A percentile compares a stretch with the other conserved stretches of the same genome.
phyloP scores from a whole-genome alignment of 2,113 vertebrate genomes.

The Crypturellus undulatus region DNA sequence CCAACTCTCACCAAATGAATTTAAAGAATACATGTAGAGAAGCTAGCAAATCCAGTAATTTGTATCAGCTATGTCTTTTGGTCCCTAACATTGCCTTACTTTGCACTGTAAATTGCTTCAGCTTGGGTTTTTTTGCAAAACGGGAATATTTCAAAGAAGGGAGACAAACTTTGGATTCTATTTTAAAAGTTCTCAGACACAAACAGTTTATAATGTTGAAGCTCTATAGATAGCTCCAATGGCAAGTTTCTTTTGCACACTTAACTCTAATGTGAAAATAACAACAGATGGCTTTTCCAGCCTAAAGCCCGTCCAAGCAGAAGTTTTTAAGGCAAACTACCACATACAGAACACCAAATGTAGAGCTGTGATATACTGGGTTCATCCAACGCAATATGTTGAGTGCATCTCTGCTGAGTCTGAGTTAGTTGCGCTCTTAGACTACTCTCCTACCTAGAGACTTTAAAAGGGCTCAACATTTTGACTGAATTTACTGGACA shows the following conservation, averaged over 20 bases:
- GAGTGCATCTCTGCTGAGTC: not conserved
- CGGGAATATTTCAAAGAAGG: not conserved
- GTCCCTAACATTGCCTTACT: not conserved
- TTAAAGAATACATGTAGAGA: not conserved
- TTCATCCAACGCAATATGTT: not conserved
- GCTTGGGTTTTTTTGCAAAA: not conserved
- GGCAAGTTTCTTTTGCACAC: not conserved
- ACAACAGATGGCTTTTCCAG: not conserved
- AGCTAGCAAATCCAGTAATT: not conserved
- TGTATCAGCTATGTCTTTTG: not conserved
- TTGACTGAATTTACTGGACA: not conserved
- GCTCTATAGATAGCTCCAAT: not conserved
- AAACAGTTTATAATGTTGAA: not conserved
- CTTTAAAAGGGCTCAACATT: not conserved
- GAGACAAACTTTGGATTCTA: not conserved
- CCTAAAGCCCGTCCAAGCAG: not conserved
- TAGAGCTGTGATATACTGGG: not conserved
- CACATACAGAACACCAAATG: not conserved
- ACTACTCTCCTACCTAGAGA: not conserved
- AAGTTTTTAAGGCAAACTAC: not conserved
- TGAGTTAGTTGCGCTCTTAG: not conserved
- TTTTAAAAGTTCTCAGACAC: not conserved
- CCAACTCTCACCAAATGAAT: not conserved
- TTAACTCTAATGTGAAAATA: not conserved
- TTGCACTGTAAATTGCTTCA: not conserved